Conservation (phyloP, 1,140 invertebrate genomes). For the Paraescarpia echinospica region DNA sequence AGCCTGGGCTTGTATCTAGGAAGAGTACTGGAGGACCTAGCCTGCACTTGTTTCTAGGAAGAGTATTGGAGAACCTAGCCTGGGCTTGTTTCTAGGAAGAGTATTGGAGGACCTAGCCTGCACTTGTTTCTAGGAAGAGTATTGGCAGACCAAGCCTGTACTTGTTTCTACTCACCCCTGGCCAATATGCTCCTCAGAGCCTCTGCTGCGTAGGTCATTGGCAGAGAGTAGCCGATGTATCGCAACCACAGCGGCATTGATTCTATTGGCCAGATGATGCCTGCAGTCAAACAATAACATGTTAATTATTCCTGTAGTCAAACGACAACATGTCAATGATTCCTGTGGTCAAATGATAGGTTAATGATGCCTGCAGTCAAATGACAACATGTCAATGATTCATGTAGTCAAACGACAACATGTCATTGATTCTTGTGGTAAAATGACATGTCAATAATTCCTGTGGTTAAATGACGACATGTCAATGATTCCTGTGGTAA, state of each 20-base stretch:
- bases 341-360: too few species aligned
- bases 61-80: neutral
- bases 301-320: neutral
- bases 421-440: too few species aligned
- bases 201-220: constrained; percentile 87
- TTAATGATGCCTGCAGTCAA: too few species aligned
- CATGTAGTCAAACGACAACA: too few species aligned
- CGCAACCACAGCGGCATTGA: constrained; percentile 84
- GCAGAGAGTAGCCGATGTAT: constrained; percentile 80
- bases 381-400: too few species aligned
- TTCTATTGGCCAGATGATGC: constrained; percentile 90
- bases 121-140: neutral
- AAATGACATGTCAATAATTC: too few species aligned
- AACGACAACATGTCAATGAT: neutral
- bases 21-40: too few species aligned
- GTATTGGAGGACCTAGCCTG: neutral
- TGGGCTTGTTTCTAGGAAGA: neutral
- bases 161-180: constrained; percentile 63
- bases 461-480: too few species aligned
- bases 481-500: too few species aligned
- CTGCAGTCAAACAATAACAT: constrained; percentile 55
- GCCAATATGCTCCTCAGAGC: constrained; percentile 85
- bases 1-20: too few species aligned
- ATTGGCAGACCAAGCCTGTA: neutral
- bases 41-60: too few species aligned